Conservation (phyloP, 2,797 vertebrate species). For the Petrocephalus schoutedeni region DNA sequence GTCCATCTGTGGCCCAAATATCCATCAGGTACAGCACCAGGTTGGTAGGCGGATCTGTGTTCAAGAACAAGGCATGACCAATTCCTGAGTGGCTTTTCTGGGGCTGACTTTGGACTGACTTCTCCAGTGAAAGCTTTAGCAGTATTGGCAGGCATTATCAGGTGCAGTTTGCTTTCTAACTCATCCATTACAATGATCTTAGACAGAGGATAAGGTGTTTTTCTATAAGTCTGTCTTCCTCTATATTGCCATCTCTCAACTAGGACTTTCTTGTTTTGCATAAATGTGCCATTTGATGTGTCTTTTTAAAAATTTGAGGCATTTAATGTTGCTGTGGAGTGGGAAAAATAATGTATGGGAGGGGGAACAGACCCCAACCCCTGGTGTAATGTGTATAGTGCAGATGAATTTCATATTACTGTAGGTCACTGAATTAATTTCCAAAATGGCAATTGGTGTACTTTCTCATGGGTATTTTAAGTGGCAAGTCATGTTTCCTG, state of each 20-base stretch:
- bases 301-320: background rate
- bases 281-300: background rate
- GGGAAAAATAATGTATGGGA: background rate
- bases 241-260: background rate
- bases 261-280: background rate
- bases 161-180: background rate
- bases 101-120: background rate
- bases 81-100: background rate
- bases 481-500: constrained; percentile 47
- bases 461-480: constrained; percentile 59
- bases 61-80: background rate
- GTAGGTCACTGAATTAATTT: constrained; percentile 84
- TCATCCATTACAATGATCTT: background rate
- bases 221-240: background rate
- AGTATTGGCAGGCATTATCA: background rate
- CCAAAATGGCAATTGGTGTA: constrained; percentile 69
- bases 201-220: background rate
- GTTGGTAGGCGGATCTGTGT: background rate
- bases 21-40: constrained; percentile 6
- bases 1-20: constrained; percentile 5
- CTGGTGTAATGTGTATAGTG: constrained; percentile 55
- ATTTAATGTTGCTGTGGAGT: background rate
- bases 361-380: background rate
- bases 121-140: background rate
- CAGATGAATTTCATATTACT: constrained; percentile 66